Conservation (phyloP, 2,888 invertebrate species). For the Hypena proboscidalis region DNA sequence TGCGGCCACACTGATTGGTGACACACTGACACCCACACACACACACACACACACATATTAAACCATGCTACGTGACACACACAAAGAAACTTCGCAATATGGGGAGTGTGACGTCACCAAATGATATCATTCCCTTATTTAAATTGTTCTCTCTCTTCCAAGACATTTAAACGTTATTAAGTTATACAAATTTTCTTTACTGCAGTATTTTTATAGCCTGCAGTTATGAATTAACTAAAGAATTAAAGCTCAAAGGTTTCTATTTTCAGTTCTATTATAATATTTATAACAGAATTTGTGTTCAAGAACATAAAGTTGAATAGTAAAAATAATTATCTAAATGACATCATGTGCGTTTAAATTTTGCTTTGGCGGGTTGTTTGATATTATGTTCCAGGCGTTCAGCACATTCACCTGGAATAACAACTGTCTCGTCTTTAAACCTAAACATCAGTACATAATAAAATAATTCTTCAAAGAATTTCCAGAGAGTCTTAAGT, state of each 20-base stretch:
- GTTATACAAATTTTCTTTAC: too few relatives aligned
- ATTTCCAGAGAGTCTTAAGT: conserved; percentile 5
- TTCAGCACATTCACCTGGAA: not conserved
- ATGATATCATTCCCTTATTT: conserved; percentile 39
- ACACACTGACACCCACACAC: conserved; percentile 11
- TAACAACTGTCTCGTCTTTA: conserved; percentile 9
- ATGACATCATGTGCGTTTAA: too few relatives aligned
- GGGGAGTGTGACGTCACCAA: conserved; percentile 27
- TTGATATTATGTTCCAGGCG: too few relatives aligned
- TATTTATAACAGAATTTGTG: too few relatives aligned
- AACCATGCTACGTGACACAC: conserved; percentile 19
- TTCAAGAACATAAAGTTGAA: too few relatives aligned
- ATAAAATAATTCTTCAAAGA: conserved; percentile 15
- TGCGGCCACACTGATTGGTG: conserved; percentile 36
- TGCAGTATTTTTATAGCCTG: too few relatives aligned
- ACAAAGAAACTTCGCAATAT: conserved; percentile 13
- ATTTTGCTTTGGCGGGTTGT: too few relatives aligned
- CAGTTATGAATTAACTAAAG: too few relatives aligned
- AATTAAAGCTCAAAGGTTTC: too few relatives aligned
- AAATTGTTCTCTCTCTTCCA: conserved; percentile 18
- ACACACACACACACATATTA: conserved; percentile 5
- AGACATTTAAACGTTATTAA: not conserved
- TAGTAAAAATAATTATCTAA: too few relatives aligned
- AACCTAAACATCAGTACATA: conserved; percentile 16
- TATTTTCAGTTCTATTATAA: too few relatives aligned